Percentiles rank a stretch among this genome's conserved stretches.
phyloP scores from a whole-genome alignment of 2,888 invertebrate species.

The Chrysomela aeneicollis region DNA sequence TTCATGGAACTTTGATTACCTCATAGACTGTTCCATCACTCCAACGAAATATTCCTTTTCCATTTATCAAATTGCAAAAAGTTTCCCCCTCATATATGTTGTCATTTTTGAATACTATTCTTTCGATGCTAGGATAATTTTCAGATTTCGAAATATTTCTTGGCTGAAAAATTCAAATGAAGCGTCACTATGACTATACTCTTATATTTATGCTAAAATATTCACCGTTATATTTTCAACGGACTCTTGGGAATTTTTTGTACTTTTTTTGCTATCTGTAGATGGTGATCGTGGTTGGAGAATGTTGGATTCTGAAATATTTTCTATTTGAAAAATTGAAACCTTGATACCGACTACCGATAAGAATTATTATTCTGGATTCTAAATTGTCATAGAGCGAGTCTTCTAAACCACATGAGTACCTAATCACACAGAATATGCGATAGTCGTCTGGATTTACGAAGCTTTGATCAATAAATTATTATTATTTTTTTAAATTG shows the following conservation, averaged over 20 bases:
- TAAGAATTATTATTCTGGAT: not conserved
- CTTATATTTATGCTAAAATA: no score
- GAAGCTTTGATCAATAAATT: no score
- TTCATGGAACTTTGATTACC: no score
- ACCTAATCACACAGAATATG: no score
- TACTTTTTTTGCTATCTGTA: not conserved
- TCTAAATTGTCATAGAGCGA: no score
- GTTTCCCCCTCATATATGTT: constrained; percentile 67
- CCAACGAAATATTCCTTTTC: constrained; percentile 68
- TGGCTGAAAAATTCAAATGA: not conserved
- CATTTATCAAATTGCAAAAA: constrained; percentile 67
- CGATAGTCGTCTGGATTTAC: no score
- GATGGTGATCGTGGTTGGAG: not conserved
- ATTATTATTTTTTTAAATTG: no score
- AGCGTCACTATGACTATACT: no score
- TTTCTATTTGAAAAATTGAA: no score
- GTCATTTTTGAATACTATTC: constrained; percentile 66
- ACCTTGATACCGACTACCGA: no score
- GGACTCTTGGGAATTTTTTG: not conserved
- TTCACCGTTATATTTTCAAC: not conserved
- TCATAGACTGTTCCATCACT: constrained; percentile 66
- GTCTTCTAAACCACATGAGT: no score
- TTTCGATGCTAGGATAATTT: constrained; percentile 58
- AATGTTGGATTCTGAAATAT: not conserved
- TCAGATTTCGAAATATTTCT: not conserved